phyloP scores from a whole-genome alignment of 2,797 vertebrate species.

The Hippopotamyrus pictus region DNA sequence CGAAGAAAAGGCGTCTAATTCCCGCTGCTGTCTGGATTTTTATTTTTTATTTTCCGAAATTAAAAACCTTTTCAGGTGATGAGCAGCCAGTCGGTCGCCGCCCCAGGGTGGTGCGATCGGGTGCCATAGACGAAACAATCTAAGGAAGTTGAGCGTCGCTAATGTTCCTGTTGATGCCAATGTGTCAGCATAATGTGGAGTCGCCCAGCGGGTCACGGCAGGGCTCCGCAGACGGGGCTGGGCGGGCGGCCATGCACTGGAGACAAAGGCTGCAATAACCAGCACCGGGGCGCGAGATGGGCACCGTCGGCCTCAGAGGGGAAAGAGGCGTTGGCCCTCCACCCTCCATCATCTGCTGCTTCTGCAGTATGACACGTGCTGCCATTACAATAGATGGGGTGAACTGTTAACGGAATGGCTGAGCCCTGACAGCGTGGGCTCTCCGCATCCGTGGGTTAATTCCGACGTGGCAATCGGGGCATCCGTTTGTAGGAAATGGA shows the following conservation, averaged over 20 bases:
- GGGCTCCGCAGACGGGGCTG: neutral
- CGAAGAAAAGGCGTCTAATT: neutral
- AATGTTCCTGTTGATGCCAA: neutral
- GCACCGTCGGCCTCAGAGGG: neutral
- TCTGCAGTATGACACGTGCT: neutral
- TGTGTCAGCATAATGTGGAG: neutral
- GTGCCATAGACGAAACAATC: neutral
- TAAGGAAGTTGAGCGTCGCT: neutral
- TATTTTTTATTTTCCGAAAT: neutral
- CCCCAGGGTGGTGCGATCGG: neutral
- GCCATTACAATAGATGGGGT: neutral
- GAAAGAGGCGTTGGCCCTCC: neutral
- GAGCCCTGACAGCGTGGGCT: neutral
- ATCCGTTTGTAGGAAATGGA: neutral
- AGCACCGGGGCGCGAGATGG: neutral
- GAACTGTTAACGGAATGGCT: neutral
- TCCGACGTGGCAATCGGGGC: neutral
- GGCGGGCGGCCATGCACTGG: neutral
- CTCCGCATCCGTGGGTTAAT: neutral
- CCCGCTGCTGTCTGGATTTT: neutral
- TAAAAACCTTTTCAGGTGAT: neutral
- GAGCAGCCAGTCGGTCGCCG: neutral
- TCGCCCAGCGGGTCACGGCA: neutral
- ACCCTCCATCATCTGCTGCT: neutral
- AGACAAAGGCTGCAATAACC: neutral